Evolutionary conservation across 2,113 vertebrate species (phyloP).

Genomic region (Myanophis thanlyinensis): DNA sequence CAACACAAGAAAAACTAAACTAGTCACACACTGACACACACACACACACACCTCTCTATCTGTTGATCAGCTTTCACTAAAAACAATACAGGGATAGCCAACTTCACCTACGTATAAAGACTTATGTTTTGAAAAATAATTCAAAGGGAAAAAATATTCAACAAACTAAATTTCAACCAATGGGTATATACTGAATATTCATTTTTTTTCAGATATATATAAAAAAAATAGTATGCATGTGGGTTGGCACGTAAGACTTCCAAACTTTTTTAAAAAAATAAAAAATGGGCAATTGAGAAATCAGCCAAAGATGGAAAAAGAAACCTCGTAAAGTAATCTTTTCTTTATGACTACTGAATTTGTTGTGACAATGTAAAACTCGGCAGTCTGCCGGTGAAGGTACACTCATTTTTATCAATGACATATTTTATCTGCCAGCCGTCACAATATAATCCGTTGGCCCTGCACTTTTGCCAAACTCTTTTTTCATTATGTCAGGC

Average conservation of each 20-base stretch:
- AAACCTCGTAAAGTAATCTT: not conserved
- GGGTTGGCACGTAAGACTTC: not conserved
- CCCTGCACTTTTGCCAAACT: constrained; percentile 24
- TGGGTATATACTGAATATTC: not conserved
- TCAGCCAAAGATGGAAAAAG: not conserved
- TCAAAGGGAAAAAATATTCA: not conserved
- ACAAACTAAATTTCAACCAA: not conserved
- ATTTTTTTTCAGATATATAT: not conserved
- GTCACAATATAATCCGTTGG: constrained; percentile 19
- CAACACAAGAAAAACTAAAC: not conserved
- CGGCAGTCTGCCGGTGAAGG: not conserved
- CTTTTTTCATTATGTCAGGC: constrained; percentile 29
- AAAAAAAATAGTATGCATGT: not conserved
- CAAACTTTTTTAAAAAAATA: not conserved
- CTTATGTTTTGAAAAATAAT: not conserved
- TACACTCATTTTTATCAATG: not conserved
- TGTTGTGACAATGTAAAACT: not conserved
- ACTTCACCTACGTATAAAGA: not conserved
- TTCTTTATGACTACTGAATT: not conserved
- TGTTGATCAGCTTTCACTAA: not conserved
- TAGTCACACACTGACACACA: not conserved
- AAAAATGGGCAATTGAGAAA: not conserved
- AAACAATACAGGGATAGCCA: not conserved
- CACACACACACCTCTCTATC: not conserved
- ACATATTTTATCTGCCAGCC: constrained; percentile 8